Evolutionary conservation across 2,888 invertebrate genomes (phyloP).

Genomic region (Dugesia japonica): DNA sequence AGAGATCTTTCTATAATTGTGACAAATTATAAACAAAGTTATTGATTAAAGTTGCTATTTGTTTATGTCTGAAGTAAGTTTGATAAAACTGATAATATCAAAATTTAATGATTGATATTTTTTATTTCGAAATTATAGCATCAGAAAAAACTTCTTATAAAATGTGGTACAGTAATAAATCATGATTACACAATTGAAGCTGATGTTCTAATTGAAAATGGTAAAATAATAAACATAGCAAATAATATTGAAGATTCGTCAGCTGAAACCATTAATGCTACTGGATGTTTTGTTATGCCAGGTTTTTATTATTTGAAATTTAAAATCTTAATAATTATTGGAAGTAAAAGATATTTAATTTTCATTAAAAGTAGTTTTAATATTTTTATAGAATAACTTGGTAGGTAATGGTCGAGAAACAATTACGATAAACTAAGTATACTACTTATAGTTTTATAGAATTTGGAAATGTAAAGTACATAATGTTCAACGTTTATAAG

Average conservation of each 20-base stretch:
- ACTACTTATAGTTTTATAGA: too few relatives aligned
- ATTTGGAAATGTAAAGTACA: too few relatives aligned
- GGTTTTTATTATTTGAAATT: too few relatives aligned
- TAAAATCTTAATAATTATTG: too few relatives aligned
- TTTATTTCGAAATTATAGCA: too few relatives aligned
- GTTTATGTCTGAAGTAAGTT: conserved; percentile 11
- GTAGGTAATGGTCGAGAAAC: too few relatives aligned
- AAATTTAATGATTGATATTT: neutral
- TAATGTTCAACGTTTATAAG: too few relatives aligned
- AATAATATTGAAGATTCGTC: neutral
- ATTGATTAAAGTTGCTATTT: neutral
- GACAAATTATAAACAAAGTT: conserved; percentile 4
- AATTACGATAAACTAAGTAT: too few relatives aligned
- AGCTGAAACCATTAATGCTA: neutral
- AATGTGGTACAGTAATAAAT: neutral
- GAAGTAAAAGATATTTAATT: too few relatives aligned
- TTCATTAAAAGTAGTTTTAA: too few relatives aligned
- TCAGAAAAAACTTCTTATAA: neutral
- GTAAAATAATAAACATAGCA: neutral
- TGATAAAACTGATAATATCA: neutral
- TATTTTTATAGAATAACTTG: too few relatives aligned
- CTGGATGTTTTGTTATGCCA: neutral
- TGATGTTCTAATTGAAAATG: neutral
- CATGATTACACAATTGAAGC: neutral
- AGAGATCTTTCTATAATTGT: neutral